Evolutionary conservation across 2,888 invertebrate genomes (phyloP).

Genomic region (Polietes domitor): DNA sequence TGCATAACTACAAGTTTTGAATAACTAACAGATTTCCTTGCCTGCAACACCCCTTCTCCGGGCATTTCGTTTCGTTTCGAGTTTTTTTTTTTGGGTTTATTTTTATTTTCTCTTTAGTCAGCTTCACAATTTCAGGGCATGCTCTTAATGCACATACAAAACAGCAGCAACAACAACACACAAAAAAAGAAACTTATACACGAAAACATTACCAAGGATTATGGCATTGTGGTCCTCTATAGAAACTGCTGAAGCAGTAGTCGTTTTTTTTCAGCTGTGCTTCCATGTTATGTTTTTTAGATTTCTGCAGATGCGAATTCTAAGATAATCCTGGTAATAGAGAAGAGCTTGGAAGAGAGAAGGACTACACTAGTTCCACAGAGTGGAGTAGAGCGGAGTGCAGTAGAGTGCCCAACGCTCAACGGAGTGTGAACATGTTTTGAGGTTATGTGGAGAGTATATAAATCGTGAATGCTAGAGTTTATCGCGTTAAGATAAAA

Average conservation of each 20-base stretch:
- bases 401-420: too few species aligned
- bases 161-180: background rate
- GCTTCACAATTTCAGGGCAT: conserved; percentile 1
- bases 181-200: background rate
- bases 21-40: conserved; percentile 55
- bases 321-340: conserved; percentile 54
- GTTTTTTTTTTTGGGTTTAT: background rate
- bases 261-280: background rate
- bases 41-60: background rate
- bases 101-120: background rate
- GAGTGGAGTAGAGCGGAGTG: background rate
- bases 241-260: background rate
- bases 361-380: background rate
- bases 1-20: conserved; percentile 59
- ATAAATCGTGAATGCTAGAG: background rate
- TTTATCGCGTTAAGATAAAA: conserved; percentile 14
- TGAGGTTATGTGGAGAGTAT: conserved; percentile 45
- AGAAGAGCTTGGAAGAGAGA: background rate
- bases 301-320: conserved; percentile 34
- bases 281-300: background rate
- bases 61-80: background rate
- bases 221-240: conserved; percentile 55
- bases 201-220: conserved; percentile 63
- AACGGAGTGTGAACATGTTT: conserved; percentile 61
- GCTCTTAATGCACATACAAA: background rate